Evolutionary conservation across 2,888 invertebrate species (phyloP), one percentile per base, ranked within the genome.

Genomic region (Rhingia rostrata): DNA sequence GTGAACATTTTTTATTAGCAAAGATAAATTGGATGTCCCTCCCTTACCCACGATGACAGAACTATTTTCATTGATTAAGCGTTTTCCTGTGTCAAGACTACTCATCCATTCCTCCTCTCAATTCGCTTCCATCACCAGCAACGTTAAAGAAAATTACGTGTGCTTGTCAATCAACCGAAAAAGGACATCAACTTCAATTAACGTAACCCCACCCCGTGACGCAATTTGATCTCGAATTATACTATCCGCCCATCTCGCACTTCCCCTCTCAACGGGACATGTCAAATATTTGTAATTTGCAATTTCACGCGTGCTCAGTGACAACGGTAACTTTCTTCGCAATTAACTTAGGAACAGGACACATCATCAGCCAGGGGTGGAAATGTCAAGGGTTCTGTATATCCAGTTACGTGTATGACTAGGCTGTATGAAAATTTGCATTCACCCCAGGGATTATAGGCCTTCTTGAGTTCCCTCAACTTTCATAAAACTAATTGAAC

Each of bases 221-320:
- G 63, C 43, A 70, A 72, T 72, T 79, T 53, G 22, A 53, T 58
- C 43, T 4, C 14, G 22, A 35, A 51, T 32, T 14, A 30, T 32
- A 32, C 60, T 5, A 22, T 33, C 22, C 4, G 2, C 41, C 12
- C 49, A 7, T n/a, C 33, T 32, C 7, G n/a, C 12, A 22, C 9
- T 47, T 0, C 43, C 43, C 6, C 12, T n/a, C 35, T 32, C n/a
- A 9, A 61, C 22, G 22, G 22, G 22, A 67, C 61, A 73, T 83
- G 73, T 78, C 83, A 74, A 74, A 83, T 79, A 64, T 74, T 69
- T 69, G 58, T 64, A 73, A 83, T 67, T 78, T 33, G 73, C 61
- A 78, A 83, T 83, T 78, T 73, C 61, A 77, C 72, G 56, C 82
- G 54, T 37, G 53, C 67, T 82, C 72, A 47, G 72, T 60, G 58